Evolutionary conservation across 1,140 invertebrate species (phyloP).

Genomic region (Macrotrachela quadricornifera): DNA sequence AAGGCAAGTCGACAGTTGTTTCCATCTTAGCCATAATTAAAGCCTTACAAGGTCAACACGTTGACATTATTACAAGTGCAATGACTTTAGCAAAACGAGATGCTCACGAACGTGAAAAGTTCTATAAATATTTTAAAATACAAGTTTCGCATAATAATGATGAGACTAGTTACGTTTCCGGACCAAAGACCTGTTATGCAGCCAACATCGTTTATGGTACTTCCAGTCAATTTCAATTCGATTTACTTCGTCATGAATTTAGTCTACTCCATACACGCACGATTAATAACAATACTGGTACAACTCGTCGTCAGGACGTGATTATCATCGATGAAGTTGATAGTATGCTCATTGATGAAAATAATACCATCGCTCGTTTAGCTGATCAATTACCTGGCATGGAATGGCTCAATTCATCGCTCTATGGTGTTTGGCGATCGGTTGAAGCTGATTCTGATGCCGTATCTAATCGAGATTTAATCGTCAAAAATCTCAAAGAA

Average conservation of each 20-base stretch:
- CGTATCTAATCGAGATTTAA: no score
- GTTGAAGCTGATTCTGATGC: neutral
- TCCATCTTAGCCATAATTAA: neutral
- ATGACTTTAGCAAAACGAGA: neutral
- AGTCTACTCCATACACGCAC: neutral
- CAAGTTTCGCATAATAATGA: neutral
- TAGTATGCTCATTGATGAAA: no score
- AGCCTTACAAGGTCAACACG: neutral
- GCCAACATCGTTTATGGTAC: neutral
- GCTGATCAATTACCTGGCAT: no score
- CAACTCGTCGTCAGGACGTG: no score
- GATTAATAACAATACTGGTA: no score
- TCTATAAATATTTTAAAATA: neutral
- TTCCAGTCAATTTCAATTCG: neutral
- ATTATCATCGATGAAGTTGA: no score
- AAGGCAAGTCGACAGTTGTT: constrained; percentile 1
- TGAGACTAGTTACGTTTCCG: neutral
- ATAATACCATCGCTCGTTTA: no score
- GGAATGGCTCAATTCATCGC: no score
- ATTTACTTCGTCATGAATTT: neutral
- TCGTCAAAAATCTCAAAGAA: no score
- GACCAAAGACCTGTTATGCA: neutral
- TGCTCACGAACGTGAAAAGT: neutral
- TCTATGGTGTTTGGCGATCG: neutral
- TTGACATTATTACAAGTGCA: neutral